These are phyloP conservation scores for Henricia sp. DNA, from an alignment of 53 echinoderm and acorn worm genomes.

Conservation along the genomic window DNA sequence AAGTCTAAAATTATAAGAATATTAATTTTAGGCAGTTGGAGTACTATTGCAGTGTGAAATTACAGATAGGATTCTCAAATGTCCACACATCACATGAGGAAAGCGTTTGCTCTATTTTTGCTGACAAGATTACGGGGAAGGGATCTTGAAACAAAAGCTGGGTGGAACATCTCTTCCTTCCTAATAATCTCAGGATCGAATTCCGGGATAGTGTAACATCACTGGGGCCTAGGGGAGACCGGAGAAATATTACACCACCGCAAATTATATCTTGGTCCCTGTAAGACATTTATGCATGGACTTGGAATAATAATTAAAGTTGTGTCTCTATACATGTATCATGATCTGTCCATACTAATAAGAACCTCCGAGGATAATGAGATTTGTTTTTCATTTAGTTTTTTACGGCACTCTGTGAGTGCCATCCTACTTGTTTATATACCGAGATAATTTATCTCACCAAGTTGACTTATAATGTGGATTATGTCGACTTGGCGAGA, in stretches of 20 bases:
- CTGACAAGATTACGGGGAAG: no score
- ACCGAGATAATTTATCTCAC: no score
- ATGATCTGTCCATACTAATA: neutral
- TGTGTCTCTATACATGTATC: neutral
- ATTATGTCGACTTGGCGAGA: no score
- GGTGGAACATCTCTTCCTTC: neutral
- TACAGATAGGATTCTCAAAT: constrained; percentile 13
- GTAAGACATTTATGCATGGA: constrained; percentile 18
- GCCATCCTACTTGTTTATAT: no score
- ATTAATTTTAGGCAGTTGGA: constrained; percentile 19
- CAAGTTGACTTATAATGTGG: no score
- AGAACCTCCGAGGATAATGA: no score
- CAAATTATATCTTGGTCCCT: constrained; percentile 42
- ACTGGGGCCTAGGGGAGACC: constrained; percentile 5
- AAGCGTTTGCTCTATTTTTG: no score
- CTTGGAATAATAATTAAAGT: constrained; percentile 6
- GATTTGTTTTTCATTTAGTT: neutral
- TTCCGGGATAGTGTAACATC: constrained; percentile 16
- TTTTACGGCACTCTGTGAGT: constrained; percentile 5
- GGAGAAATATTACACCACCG: constrained; percentile 51
- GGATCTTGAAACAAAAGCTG: neutral
- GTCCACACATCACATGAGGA: no score
- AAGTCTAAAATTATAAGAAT: neutral
- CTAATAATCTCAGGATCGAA: neutral
- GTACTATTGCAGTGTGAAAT: constrained; percentile 8